phyloP scores from a whole-genome alignment of 2,113 vertebrate genomes.

The Crotalus viridis region DNA sequence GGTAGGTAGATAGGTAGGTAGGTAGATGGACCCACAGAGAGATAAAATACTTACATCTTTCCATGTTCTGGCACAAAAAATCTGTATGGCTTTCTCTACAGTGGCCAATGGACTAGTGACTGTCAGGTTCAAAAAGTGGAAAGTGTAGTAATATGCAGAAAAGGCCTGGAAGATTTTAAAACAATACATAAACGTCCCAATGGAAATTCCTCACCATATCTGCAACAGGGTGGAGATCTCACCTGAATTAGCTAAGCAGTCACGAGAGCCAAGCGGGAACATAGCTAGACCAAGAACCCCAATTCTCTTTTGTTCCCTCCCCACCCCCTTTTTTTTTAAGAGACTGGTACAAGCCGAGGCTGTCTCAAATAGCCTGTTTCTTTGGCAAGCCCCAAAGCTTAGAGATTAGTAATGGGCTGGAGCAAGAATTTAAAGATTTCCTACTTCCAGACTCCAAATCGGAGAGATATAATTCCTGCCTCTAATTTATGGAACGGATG shows the following conservation, averaged over 20 bases:
- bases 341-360: too few species aligned
- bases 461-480: background rate
- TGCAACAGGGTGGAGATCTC: background rate
- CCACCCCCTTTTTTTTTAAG: too few species aligned
- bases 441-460: too few species aligned
- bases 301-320: too few species aligned
- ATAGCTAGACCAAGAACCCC: too few species aligned
- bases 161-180: constrained; percentile 72
- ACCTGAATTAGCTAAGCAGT: background rate
- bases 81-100: constrained; percentile 60
- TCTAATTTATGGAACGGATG: background rate
- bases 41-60: constrained; percentile 53
- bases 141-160: constrained; percentile 81
- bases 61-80: constrained; percentile 74
- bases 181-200: background rate
- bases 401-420: too few species aligned
- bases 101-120: constrained; percentile 58
- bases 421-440: too few species aligned
- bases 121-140: constrained; percentile 81
- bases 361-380: too few species aligned
- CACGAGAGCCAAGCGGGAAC: too few species aligned
- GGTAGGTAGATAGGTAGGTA: too few species aligned
- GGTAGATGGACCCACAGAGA: fast-evolving
- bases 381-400: too few species aligned
- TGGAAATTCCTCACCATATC: background rate